Conservation (phyloP, 2,113 vertebrate genomes). For the Elaphurus davidianus region DNA sequence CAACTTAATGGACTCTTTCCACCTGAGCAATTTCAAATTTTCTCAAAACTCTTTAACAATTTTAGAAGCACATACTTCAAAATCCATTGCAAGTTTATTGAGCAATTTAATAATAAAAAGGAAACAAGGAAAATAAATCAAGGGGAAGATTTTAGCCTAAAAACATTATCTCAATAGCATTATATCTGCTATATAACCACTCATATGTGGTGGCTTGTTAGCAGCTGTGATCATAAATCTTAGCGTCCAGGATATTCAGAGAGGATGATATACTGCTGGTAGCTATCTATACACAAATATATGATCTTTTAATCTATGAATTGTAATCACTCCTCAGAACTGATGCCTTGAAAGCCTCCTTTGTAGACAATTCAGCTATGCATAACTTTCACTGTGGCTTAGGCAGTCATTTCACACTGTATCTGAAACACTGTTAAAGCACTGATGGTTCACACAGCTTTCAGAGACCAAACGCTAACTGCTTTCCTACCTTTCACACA, state of each 20-base stretch:
- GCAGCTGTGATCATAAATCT: conserved; percentile 51
- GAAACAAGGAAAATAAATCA: conserved; percentile 66
- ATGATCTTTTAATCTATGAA: conserved; percentile 45
- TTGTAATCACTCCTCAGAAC: neutral
- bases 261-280: neutral
- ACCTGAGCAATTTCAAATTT: conserved; percentile 40
- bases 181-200: conserved; percentile 43
- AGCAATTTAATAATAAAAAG: conserved; percentile 54
- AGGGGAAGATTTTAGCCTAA: conserved; percentile 44
- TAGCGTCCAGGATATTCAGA: neutral
- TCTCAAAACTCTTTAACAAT: conserved; percentile 36
- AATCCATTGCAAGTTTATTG: conserved; percentile 62
- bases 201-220: conserved; percentile 49
- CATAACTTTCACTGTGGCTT: neutral
- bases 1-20: conserved; percentile 35
- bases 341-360: neutral
- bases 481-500: neutral
- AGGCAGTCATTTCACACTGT: neutral
- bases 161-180: conserved; percentile 45
- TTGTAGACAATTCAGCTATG: neutral
- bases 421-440: neutral
- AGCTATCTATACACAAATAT: conserved; percentile 35
- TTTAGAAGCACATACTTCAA: conserved; percentile 52
- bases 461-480: neutral
- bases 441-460: neutral